Evolutionary conservation across 2,113 vertebrate genomes (phyloP), one percentile per base, ranked within the genome.

Genomic region (Phalacrocorax brasilianus): DNA sequence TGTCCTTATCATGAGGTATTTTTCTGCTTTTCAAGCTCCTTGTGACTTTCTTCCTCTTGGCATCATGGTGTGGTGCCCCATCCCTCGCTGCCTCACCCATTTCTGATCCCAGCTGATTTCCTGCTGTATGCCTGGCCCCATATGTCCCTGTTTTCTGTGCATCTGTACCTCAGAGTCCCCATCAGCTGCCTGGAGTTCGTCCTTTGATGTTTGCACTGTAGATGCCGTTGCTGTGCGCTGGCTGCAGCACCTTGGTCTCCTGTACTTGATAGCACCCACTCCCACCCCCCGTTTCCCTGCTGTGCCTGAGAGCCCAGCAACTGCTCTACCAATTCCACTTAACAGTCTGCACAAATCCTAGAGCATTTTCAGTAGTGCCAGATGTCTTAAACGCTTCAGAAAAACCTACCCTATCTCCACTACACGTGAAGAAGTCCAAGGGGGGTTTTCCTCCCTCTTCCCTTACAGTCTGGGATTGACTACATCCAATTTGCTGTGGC

Each of bases 181-280:
- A 66, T 30, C 45, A 66, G 3, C 21, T 40, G 11, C 38, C 24
- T 35, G 47, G 72, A 84, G n/a, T 2, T 68, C 0, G 1, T 56
- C 53, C 62, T 58, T 66, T 2, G 1, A 14, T 3, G 0, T 35
- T 38, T 11, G 4, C 21, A 2, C 44, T 8, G 22, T 8, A 33
- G 67, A 9, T 56, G 44, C 35, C 44, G 0, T 0, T 2, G 12
- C 63, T 26, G 38, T 45, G 21, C 2, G 2, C 33, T 67, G 47
- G 11, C 22, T 58, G 68, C 47, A 74, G 61, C 71, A 52, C 58
- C 35, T 56, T 35, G 33, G 11, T 22, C 18, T 38, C 6, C 85
- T 13, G 8, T 1, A 23, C 32, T 28, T 1, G 3, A 47, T 2
- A 5, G 7, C 23, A 5, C 24, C 65, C 18, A 14, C 15, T 30